Evolutionary conservation across 2,113 vertebrate species (phyloP).

Genomic region (Ictalurus furcatus): DNA sequence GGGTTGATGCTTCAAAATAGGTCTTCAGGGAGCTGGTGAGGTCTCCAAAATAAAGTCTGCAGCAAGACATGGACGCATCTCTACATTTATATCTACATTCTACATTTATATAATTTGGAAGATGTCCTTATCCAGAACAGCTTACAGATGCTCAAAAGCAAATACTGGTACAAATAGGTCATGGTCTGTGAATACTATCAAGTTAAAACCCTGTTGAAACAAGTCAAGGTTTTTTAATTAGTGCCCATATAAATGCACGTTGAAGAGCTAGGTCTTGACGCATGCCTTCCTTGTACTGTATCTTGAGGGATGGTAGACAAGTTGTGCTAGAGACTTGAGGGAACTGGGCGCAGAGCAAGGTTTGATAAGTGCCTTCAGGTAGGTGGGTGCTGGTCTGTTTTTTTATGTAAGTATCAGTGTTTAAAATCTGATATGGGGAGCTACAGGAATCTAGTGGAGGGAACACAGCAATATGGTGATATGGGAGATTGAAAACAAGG

Average conservation of each 20-base stretch:
- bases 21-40: no score
- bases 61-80: no score
- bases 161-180: background rate
- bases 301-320: background rate
- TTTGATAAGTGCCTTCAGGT: background rate
- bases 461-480: no score
- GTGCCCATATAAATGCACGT: no score
- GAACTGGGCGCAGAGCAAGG: background rate
- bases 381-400: background rate
- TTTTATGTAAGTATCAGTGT: background rate
- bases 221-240: no score
- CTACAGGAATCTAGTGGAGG: background rate
- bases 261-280: no score
- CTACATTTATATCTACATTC: no score
- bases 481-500: no score
- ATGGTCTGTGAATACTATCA: background rate
- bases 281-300: background rate
- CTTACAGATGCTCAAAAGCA: background rate
- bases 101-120: no score
- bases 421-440: background rate
- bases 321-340: background rate
- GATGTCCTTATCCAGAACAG: no score
- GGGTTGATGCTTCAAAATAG: no score
- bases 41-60: no score
- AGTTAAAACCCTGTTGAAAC: background rate